Conservation (phyloP, 2,113 vertebrate species). For the Miniopterus natalensis region DNA sequence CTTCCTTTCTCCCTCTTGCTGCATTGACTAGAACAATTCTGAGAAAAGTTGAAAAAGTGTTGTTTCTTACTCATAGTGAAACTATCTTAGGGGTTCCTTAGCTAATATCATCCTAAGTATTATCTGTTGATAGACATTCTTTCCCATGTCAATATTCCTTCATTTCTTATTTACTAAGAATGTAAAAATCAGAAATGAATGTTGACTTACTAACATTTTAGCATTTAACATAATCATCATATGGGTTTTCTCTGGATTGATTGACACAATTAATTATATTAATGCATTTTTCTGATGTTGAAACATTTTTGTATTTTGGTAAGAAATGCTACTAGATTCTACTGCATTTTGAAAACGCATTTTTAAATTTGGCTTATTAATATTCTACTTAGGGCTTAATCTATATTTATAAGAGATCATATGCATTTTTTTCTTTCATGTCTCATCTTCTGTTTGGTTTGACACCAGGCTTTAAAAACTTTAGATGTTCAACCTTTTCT, state of each 20-base stretch:
- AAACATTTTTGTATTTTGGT: neutral
- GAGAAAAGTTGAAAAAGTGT: constrained; percentile 40
- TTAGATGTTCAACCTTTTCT: neutral
- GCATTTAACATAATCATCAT: constrained; percentile 32
- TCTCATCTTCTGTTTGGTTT: neutral
- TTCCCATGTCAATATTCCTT: neutral
- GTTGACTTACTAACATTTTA: constrained; percentile 20
- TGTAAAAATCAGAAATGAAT: constrained; percentile 45
- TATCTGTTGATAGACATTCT: neutral
- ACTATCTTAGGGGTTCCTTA: neutral
- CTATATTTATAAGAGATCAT: neutral
- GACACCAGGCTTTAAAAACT: constrained; percentile 25
- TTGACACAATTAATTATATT: neutral
- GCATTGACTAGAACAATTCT: neutral
- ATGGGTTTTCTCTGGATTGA: neutral
- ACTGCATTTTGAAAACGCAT: neutral
- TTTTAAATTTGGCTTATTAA: constrained; percentile 20
- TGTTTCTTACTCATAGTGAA: neutral
- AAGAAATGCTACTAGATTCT: neutral
- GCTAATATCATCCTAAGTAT: neutral
- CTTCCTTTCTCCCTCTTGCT: neutral
- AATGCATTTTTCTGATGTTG: neutral
- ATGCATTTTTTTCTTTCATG: neutral
- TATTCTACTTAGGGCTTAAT: constrained; percentile 6
- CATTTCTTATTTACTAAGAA: neutral